These are phyloP conservation scores for Tetranychus urticae DNA, from an alignment of 1,140 invertebrate genomes.

Conservation along the genomic window DNA sequence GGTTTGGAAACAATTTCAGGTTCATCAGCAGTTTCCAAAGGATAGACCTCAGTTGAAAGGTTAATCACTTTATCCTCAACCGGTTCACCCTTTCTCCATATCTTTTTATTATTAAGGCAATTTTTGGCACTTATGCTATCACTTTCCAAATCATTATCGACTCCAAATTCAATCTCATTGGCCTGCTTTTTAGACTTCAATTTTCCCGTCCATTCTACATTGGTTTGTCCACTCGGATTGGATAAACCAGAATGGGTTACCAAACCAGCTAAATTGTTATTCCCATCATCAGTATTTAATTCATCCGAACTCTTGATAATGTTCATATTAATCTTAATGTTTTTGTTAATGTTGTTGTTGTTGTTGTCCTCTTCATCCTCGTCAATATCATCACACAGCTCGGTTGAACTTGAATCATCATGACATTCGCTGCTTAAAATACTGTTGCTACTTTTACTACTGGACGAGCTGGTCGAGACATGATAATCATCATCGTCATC, in stretches of 20 bases:
- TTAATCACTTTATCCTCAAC: not conserved
- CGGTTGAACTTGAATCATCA: not conserved
- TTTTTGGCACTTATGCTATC: not conserved
- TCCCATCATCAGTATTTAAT: no score
- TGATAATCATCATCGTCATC: not conserved
- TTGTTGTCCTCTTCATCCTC: not conserved
- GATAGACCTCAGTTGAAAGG: not conserved
- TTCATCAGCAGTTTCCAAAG: no score
- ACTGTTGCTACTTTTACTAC: not conserved
- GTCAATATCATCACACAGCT: not conserved
- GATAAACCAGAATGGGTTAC: not conserved
- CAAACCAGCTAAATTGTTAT: no score
- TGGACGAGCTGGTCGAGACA: not conserved
- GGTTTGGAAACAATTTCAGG: no score
- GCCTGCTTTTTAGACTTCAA: not conserved
- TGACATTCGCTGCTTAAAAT: no score
- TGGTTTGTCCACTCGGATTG: not conserved
- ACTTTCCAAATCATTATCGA: not conserved
- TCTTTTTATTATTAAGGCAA: not conserved
- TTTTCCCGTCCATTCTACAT: not conserved
- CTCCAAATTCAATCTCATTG: not conserved
- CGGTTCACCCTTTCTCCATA: no score
- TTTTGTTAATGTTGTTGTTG: not conserved
- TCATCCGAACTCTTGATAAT: no score
- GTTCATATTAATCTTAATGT: no score